phyloP scores from a whole-genome alignment of 2,888 invertebrate genomes.

The Argyresthia goedartella region DNA sequence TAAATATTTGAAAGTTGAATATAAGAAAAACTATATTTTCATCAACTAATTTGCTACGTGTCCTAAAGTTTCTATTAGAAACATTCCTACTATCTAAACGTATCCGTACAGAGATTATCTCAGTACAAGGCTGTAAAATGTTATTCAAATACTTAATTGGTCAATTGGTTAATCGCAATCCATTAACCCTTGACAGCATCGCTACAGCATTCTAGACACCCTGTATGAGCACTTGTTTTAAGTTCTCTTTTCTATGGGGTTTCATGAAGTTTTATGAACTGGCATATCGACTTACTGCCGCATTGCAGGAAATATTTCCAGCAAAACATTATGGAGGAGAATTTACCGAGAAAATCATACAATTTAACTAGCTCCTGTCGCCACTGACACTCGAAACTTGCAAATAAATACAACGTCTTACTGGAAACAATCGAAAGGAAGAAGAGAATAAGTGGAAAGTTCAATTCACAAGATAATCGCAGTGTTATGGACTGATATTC shows the following conservation, averaged over 20 bases:
- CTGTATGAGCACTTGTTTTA: slow-evolving; percentile 45
- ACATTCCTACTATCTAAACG: too few species aligned
- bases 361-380: neutral
- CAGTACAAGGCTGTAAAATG: too few species aligned
- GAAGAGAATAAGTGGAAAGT: too few species aligned
- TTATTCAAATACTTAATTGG: too few species aligned
- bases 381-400: neutral
- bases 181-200: too few species aligned
- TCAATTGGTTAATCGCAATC: slow-evolving; percentile 6
- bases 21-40: neutral
- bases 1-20: too few species aligned
- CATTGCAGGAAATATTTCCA: slow-evolving; percentile 23
- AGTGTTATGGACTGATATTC: slow-evolving; percentile 18
- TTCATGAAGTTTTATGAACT: neutral
- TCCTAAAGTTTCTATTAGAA: too few species aligned
- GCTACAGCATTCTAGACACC: slow-evolving; percentile 6
- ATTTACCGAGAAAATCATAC: too few species aligned
- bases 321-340: neutral
- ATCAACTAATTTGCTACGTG: too few species aligned
- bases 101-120: too few species aligned
- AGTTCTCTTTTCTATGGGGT: slow-evolving; percentile 24
- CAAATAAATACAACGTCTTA: neutral
- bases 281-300: slow-evolving; percentile 28
- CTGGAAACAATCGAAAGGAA: neutral
- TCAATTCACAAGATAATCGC: too few species aligned